Evolutionary conservation across 2,113 vertebrate species (phyloP).

Genomic region (Nothoprocta pentlandii): DNA sequence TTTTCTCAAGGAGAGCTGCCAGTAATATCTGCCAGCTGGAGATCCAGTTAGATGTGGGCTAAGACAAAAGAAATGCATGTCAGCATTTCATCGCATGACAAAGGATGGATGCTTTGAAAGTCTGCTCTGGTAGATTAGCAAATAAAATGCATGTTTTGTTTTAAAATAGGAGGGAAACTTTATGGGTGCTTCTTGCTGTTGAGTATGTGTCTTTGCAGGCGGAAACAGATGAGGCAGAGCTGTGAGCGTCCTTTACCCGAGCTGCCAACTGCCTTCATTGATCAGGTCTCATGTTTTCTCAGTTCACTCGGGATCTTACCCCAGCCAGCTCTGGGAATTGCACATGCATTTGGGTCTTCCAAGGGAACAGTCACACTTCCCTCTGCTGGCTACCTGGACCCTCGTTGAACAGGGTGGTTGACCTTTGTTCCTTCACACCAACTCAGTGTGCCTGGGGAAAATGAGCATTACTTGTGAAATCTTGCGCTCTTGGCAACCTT

Average conservation of each 20-base stretch:
- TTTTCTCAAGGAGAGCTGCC: constrained; percentile 60
- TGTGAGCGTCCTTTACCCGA: neutral
- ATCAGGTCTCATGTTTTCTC: neutral
- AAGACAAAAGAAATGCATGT: constrained; percentile 66
- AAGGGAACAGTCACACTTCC: neutral
- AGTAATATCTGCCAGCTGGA: constrained; percentile 66
- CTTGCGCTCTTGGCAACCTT: neutral
- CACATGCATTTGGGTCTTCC: neutral
- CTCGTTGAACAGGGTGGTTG: accelerated
- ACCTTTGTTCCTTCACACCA: neutral
- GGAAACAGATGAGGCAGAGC: neutral
- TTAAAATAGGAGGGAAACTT: neutral
- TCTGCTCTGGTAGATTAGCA: constrained; percentile 5
- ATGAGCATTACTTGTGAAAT: neutral
- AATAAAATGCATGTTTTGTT: neutral
- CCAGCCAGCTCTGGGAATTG: neutral
- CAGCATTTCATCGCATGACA: constrained; percentile 49
- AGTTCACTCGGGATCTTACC: neutral
- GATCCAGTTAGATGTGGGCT: constrained; percentile 38
- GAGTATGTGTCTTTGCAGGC: neutral
- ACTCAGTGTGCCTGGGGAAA: neutral
- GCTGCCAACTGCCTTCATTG: neutral
- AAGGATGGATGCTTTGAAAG: constrained; percentile 33
- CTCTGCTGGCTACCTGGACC: neutral
- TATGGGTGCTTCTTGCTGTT: neutral